Evolutionary conservation across 2,888 invertebrate species (phyloP), one percentile per base, ranked within the genome.

Genomic region (Pristionchus fissidentatus): DNA sequence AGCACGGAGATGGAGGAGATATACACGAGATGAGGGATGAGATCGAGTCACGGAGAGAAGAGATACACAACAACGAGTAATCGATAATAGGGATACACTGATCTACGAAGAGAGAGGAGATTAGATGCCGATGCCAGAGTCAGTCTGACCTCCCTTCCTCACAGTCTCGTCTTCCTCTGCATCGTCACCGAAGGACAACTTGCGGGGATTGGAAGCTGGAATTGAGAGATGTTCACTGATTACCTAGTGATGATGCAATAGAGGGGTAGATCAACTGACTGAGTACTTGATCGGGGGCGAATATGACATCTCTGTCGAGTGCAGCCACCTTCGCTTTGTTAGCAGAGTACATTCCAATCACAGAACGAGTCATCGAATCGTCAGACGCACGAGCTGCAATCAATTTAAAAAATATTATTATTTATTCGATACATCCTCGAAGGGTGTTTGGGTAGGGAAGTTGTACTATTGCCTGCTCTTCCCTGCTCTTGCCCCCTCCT

Each of bases 281-380:
- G 43, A 81, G 15, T 26, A 83, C 52, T 55, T 70, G 70, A 55
- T 83, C 83, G 38, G 83, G 83, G 4, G 83, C 83, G 43, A 73
- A 83, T 32, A 83, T 83, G 41, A 83, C 73, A 73, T 83, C 83
- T 32, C 55, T 41, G 55, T 83, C 73, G 26, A 83, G 55, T 7
- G 73, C 55, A 15, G 70, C n/a, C 22, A 26, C 15, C 15, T 52
- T 73, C 2, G 35, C 38, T 35, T 32, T 46, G 38, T 83, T 70
- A 26, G 83, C 70, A 52, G 83, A 83, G 35, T 70, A 83, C 83
- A 83, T 83, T 70, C 70, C 70, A 4, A 83, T n/a, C 13, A 83
- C 83, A 4, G 83, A 83, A 26, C 83, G 70, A 83, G 38, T 52
- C 83, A 83, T 60, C 26, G 55, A 52, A 55, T 83, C 83, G 22